Conservation (phyloP, 2,797 vertebrate species). For the Diplodus sargus region DNA sequence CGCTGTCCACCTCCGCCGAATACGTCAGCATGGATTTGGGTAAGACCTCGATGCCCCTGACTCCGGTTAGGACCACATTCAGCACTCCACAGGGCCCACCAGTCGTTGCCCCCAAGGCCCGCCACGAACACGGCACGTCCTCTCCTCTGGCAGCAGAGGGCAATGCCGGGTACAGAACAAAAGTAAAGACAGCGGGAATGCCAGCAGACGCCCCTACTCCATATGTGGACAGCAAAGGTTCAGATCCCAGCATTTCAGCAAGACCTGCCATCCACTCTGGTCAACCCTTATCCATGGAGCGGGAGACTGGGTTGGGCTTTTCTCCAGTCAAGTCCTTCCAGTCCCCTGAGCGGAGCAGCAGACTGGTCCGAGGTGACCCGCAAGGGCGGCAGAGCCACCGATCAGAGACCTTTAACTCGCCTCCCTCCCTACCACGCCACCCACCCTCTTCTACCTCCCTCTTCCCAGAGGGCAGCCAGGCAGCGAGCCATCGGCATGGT, state of each 20-base stretch:
- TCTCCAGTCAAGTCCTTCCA: constrained; percentile 79
- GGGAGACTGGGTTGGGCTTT: constrained; percentile 75
- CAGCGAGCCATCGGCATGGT: constrained; percentile 72
- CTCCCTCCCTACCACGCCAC: constrained; percentile 70
- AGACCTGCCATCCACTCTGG: constrained; percentile 62
- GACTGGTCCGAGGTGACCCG: constrained; percentile 72
- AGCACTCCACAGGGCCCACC: constrained; percentile 68
- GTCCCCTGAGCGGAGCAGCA: constrained; percentile 77
- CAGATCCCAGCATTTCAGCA: constrained; percentile 72
- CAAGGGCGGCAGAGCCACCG: constrained; percentile 77
- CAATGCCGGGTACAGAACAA: constrained; percentile 68
- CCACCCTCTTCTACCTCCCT: constrained; percentile 78
- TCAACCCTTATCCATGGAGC: constrained; percentile 71
- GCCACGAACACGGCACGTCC: constrained; percentile 69
- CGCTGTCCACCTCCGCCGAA: constrained; percentile 82
- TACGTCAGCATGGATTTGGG: constrained; percentile 83
- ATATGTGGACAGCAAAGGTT: constrained; percentile 72
- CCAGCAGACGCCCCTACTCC: constrained; percentile 55
- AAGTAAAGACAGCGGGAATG: constrained; percentile 59
- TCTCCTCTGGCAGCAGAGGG: constrained; percentile 75
- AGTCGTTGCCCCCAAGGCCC: constrained; percentile 72
- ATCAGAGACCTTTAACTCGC: constrained; percentile 79
- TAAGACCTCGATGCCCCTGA: constrained; percentile 68
- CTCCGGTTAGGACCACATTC: constrained; percentile 79
- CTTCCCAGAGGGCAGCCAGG: constrained; percentile 78